Percentiles rank a stretch among this genome's conserved stretches.
These are phyloP conservation scores for Yponomeuta malinellus DNA, from an alignment of 2,888 invertebrate species.

Conservation along the genomic window DNA sequence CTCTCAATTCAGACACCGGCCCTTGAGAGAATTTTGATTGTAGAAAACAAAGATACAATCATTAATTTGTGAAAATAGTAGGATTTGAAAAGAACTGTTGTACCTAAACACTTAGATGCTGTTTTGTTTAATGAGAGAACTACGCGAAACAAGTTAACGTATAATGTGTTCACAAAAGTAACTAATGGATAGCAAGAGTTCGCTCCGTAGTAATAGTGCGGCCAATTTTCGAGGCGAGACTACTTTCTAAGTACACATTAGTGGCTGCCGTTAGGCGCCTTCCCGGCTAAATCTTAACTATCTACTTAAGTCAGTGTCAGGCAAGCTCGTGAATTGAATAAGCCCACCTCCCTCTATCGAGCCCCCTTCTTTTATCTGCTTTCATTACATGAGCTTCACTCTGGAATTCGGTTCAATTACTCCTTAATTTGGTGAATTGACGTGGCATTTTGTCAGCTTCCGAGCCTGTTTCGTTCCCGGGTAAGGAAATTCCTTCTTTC, in stretches of 20 bases:
- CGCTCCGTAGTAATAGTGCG: constrained; percentile 59
- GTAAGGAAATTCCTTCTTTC: constrained; percentile 14
- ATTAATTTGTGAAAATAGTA: constrained; percentile 11
- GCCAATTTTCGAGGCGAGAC: constrained; percentile 62
- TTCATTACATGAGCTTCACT: constrained; percentile 67
- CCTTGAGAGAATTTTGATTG: background rate
- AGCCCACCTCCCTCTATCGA: constrained; percentile 45
- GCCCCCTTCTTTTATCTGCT: constrained; percentile 56
- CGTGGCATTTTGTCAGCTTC: constrained; percentile 65
- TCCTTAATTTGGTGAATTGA: constrained; percentile 64
- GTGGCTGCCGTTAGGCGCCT: constrained; percentile 46
- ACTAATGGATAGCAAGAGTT: constrained; percentile 69
- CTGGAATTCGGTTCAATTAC: constrained; percentile 67
- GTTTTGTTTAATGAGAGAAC: constrained; percentile 33
- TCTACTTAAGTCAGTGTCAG: constrained; percentile 66
- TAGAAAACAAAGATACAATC: background rate
- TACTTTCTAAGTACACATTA: constrained; percentile 71
- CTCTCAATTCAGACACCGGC: too few species aligned
- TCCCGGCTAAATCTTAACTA: constrained; percentile 66
- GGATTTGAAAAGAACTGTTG: background rate
- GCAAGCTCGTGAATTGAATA: constrained; percentile 59
- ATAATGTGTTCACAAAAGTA: constrained; percentile 65
- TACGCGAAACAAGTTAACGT: constrained; percentile 52
- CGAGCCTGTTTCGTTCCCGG: constrained; percentile 38
- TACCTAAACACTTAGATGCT: background rate